A percentile compares a stretch with the other conserved stretches of the same genome.
phyloP scores from a whole-genome alignment of 1,140 invertebrate genomes.

The Potamilus streckersoni region DNA sequence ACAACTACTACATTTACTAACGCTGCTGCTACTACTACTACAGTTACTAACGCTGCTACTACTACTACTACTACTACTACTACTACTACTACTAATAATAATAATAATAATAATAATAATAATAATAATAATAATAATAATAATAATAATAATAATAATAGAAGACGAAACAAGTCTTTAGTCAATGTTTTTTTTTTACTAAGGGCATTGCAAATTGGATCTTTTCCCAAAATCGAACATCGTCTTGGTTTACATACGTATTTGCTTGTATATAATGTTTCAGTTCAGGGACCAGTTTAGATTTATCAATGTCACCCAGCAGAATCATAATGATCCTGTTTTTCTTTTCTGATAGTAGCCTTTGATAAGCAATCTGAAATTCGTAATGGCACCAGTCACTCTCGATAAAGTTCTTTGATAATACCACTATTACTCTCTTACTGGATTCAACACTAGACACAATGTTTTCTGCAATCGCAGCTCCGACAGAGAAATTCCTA shows the following conservation, averaged over 20 bases:
- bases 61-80: no score
- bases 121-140: no score
- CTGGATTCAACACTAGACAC: conserved; percentile 43
- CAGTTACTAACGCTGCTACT: no score
- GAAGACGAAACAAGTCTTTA: no score
- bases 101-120: no score
- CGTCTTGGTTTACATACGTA: conserved; percentile 74
- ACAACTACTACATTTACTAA: no score
- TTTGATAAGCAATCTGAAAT: conserved; percentile 48
- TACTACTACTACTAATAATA: no score
- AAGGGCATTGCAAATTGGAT: conserved; percentile 86
- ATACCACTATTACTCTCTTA: conserved; percentile 44
- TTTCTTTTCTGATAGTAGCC: conserved; percentile 32
- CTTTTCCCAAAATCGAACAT: conserved; percentile 93
- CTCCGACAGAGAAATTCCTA: conserved; percentile 46
- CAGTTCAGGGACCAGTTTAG: conserved; percentile 36
- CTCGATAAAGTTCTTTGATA: conserved; percentile 22
- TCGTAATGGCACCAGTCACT: conserved; percentile 54
- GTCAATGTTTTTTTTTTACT: not conserved
- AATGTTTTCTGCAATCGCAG: conserved; percentile 48
- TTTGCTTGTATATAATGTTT: conserved; percentile 70
- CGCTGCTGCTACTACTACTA: no score
- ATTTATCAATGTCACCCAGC: conserved; percentile 30
- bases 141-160: no score
- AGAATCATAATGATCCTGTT: conserved; percentile 39